Conservation (phyloP, 2,888 invertebrate species). For the Oscheius sp. region DNA sequence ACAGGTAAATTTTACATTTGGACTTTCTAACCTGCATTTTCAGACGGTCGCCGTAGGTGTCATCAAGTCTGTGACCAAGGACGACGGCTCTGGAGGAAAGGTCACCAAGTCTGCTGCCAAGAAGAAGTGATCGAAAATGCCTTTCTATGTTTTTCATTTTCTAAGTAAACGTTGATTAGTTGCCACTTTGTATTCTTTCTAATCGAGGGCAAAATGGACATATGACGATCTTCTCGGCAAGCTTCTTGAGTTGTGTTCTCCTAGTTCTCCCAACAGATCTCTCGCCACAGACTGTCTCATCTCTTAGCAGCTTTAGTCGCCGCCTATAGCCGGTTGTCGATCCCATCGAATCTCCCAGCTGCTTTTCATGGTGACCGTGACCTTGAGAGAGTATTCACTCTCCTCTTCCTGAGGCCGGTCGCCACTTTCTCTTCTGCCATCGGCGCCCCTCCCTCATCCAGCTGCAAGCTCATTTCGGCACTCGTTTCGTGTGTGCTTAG, state of each 20-base stretch:
- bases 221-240: no score
- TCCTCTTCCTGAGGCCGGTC: conserved; percentile 25
- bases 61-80: conserved; percentile 84
- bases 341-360: conserved; percentile 28
- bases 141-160: no score
- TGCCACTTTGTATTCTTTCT: no score
- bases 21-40: not conserved
- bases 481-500: no score
- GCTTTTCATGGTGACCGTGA: conserved; percentile 32
- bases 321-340: conserved; percentile 16
- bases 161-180: no score
- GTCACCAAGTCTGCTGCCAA: conserved; percentile 89
- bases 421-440: conserved; percentile 13
- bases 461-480: no score
- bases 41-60: conserved; percentile 83
- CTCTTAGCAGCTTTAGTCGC: not conserved
- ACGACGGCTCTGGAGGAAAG: conserved; percentile 83
- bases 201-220: no score
- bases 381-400: conserved; percentile 17
- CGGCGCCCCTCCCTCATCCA: no score
- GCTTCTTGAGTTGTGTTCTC: no score
- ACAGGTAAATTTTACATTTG: conserved; percentile 77
- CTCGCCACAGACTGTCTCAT: no score
- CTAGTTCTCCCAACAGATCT: no score
- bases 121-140: conserved; percentile 63